Base-by-base conservation (phyloP, 2,797 vertebrate species). In the Enteromius anoplus region DNA sequence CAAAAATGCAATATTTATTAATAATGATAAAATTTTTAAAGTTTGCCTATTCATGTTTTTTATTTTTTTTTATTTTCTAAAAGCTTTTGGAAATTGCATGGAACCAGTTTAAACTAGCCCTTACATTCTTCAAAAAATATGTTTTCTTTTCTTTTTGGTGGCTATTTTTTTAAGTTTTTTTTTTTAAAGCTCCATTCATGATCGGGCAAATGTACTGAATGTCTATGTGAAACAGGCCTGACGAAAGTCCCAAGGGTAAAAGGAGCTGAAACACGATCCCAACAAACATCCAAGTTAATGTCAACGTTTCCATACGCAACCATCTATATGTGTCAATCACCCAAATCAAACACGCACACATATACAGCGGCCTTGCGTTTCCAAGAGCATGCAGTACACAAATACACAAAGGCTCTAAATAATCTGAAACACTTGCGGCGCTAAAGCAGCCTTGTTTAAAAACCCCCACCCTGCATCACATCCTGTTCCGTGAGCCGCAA, bases 231-330 rank as follows among this genome's bases (percentile, higher is more conserved):
- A 78, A 81, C 84, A 73, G 80, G 40, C 84, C 55, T 82, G 32
- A 65, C 60, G 42, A 73, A 82, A 70, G 60, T 62, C 80, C 77
- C 76, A 87, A 64, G 86, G 17, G 84, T 80, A 86, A 86, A 84
- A 81, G 68, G 49, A 37, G 88, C 89, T 92, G 93, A 93, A 94
- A 94, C 90, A 84, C 89, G 92, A 95, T 92, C 92, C 93, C 90
- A 87, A 91, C 88, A 91, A 92, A 92, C 88, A 90, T 88, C 86
- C 21, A 90, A 91, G 88, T 92, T 90, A 90, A 92, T 92, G 92
- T 91, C 93, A 93, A 93, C 90, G 92, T 93, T 93, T 90, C 92
- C 92, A 92, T 92, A 89, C 87, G 91, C 89, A 84, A 88, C 90
- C 88, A 87, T 85, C 84, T 85, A 45, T 79, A 80, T 47, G 64